Conservation (phyloP, 2,113 vertebrate genomes). For the Cinclus mexicanus region DNA sequence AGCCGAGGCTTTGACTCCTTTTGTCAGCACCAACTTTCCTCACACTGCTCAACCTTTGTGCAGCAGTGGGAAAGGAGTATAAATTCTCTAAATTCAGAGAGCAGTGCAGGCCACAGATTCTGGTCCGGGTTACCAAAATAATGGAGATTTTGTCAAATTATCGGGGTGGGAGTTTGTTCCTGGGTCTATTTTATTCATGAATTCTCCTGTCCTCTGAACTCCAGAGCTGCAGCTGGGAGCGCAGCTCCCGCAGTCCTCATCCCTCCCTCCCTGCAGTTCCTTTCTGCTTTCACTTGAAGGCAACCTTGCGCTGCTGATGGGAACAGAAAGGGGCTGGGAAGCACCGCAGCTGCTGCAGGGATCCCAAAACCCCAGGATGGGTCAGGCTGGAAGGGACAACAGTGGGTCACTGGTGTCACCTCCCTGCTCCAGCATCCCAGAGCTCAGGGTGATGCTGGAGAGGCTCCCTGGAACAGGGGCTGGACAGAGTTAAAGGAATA, state of each 20-base stretch:
- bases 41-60: neutral
- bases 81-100: neutral
- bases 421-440: neutral
- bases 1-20: accelerated
- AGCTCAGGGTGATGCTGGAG: neutral
- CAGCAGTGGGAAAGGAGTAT: neutral
- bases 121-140: neutral
- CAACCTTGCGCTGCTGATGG: conserved; percentile 56
- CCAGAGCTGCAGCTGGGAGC: neutral
- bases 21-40: neutral
- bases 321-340: neutral
- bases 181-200: neutral
- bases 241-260: neutral
- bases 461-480: neutral
- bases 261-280: conserved; percentile 64
- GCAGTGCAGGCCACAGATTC: neutral
- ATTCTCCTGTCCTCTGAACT: neutral
- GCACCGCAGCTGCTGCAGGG: neutral
- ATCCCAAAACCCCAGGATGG: neutral
- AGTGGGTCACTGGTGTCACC: neutral
- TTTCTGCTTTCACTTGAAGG: conserved; percentile 66
- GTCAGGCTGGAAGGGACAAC: neutral
- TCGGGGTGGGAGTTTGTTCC: neutral
- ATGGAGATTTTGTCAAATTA: neutral
- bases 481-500: neutral